These are phyloP conservation scores for Mimumesa dahlbomi DNA, from an alignment of 2,888 invertebrate species.

Conservation along the genomic window DNA sequence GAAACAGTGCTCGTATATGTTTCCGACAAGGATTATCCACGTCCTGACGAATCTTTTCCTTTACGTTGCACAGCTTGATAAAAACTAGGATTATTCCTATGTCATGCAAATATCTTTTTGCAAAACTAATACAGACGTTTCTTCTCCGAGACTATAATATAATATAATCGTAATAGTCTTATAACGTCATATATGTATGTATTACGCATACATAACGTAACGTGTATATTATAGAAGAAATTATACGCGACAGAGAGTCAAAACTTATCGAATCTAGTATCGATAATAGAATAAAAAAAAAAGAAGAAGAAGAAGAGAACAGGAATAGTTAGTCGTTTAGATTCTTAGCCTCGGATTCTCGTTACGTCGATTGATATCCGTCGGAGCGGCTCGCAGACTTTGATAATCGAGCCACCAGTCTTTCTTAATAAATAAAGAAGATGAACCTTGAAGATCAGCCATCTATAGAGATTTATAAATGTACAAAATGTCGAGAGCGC, in stretches of 20 bases:
- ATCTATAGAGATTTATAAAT: constrained; percentile 45
- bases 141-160: not conserved
- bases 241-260: constrained; percentile 1
- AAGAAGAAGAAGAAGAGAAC: no score
- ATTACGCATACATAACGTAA: constrained; percentile 40
- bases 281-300: no score
- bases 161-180: constrained; percentile 13
- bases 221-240: constrained; percentile 13
- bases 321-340: no score
- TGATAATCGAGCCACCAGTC: not conserved
- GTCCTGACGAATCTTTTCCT: not conserved
- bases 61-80: not conserved
- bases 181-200: constrained; percentile 9
- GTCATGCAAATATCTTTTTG: constrained; percentile 1
- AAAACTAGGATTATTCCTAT: constrained; percentile 18
- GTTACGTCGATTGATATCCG: not conserved
- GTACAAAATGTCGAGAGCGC: constrained; percentile 41
- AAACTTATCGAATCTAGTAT: constrained; percentile 3
- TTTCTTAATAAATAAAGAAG: constrained; percentile 41
- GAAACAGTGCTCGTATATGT: not conserved
- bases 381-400: not conserved
- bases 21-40: not conserved
- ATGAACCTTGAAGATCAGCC: constrained; percentile 1
- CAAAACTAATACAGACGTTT: not conserved
- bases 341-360: no score